Conservation (phyloP, 2,113 vertebrate genomes). For the Oostethus manadensis region DNA sequence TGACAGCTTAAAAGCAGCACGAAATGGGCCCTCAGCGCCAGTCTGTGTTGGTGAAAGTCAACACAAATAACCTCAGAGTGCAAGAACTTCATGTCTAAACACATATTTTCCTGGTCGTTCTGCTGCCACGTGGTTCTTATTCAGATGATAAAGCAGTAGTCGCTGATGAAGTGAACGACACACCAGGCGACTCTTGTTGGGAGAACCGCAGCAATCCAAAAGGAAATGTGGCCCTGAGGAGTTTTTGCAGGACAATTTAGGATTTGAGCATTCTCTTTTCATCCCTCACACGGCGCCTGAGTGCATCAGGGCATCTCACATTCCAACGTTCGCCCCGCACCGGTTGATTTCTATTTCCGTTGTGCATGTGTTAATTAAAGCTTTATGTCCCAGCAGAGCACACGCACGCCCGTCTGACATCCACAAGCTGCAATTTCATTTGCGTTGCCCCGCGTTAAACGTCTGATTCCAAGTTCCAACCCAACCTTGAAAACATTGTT, state of each 20-base stretch:
- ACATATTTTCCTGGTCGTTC: constrained; percentile 2
- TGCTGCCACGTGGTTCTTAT: constrained; percentile 12
- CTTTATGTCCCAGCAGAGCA: constrained; percentile 17
- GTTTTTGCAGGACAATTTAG: constrained; percentile 8
- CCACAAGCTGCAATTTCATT: constrained; percentile 4
- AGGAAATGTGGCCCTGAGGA: constrained; percentile 17
- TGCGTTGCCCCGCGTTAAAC: constrained; percentile 11
- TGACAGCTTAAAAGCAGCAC: constrained; percentile 55
- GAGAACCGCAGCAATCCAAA: constrained; percentile 22
- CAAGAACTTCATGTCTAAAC: constrained; percentile 1
- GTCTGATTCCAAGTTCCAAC: not conserved
- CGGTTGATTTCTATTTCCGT: constrained; percentile 8
- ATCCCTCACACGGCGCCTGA: constrained; percentile 4
- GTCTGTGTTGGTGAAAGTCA: constrained; percentile 34
- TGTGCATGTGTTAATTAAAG: constrained; percentile 30
- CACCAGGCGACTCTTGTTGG: constrained; percentile 1
- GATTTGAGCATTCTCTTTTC: constrained; percentile 7
- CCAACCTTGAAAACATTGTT: constrained; percentile 8
- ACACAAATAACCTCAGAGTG: constrained; percentile 21
- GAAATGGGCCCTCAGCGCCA: constrained; percentile 24
- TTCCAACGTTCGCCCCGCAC: not conserved
- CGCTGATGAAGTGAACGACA: constrained; percentile 13
- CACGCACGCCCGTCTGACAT: constrained; percentile 4
- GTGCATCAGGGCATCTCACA: constrained; percentile 6
- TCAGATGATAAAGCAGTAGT: constrained; percentile 17